Conservation (phyloP, 1,140 invertebrate genomes). For the Elymnias hypermnestra region DNA sequence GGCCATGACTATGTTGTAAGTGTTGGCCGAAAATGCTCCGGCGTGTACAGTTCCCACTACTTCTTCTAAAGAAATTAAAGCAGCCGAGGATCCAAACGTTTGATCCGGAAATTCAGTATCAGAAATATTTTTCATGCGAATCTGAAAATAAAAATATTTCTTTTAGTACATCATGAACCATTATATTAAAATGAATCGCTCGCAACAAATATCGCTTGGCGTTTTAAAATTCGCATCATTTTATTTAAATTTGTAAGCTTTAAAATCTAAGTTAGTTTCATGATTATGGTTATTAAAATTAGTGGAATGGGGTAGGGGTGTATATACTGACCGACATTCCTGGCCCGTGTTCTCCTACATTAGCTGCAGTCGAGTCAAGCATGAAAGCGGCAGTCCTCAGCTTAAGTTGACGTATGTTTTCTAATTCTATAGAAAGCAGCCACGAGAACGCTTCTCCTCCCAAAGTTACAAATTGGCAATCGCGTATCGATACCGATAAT, state of each 20-base stretch:
- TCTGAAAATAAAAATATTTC: conserved; percentile 69
- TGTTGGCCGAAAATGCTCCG: conserved; percentile 81
- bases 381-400: conserved; percentile 79
- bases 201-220: background rate
- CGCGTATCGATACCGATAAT: conserved; percentile 76
- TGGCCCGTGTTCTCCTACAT: conserved; percentile 60
- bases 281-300: too few species aligned
- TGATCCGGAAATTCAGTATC: conserved; percentile 77
- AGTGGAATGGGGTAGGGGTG: too few species aligned
- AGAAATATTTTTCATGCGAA: conserved; percentile 79
- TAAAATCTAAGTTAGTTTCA: too few species aligned
- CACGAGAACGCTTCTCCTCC: conserved; percentile 80
- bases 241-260: too few species aligned
- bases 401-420: conserved; percentile 74
- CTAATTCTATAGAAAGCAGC: conserved; percentile 77
- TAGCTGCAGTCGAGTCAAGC: conserved; percentile 74
- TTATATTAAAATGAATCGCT: background rate
- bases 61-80: conserved; percentile 78
- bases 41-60: conserved; percentile 75
- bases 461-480: conserved; percentile 77
- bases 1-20: conserved; percentile 78
- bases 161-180: background rate
- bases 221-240: too few species aligned
- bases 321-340: conserved; percentile 63
- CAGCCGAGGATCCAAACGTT: conserved; percentile 80